These are phyloP conservation scores for Gila orcuttii DNA, from an alignment of 2,113 vertebrate species.

Conservation along the genomic window DNA sequence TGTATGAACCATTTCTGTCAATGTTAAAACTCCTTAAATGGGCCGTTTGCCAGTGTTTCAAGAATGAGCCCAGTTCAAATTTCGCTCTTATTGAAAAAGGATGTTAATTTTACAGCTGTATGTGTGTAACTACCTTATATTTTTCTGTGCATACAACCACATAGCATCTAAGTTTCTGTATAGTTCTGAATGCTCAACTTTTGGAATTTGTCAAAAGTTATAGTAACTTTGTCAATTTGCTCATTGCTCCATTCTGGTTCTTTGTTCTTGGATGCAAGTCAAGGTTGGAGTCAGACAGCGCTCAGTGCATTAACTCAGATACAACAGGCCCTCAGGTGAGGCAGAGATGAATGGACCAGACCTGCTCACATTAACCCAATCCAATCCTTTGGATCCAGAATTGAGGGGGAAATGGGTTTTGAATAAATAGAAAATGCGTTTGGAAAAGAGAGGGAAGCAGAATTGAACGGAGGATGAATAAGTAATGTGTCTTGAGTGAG, in stretches of 20 bases:
- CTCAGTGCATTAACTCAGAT: slow-evolving; percentile 55
- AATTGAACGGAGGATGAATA: slow-evolving; percentile 35
- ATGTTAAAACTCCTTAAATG: background rate
- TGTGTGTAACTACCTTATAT: background rate
- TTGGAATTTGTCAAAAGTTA: slow-evolving; percentile 27
- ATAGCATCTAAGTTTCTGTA: background rate
- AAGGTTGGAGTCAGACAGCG: slow-evolving; percentile 44
- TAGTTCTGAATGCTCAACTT: background rate
- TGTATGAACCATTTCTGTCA: background rate
- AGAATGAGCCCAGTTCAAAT: background rate
- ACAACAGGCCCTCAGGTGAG: slow-evolving; percentile 57
- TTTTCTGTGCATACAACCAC: background rate
- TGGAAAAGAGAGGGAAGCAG: slow-evolving; percentile 40
- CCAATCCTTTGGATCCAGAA: slow-evolving; percentile 45
- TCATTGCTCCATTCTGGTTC: slow-evolving; percentile 29
- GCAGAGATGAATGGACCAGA: slow-evolving; percentile 52
- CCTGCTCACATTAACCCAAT: slow-evolving; percentile 56
- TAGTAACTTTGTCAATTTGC: slow-evolving; percentile 15
- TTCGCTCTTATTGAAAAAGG: background rate
- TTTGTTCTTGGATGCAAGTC: slow-evolving; percentile 50
- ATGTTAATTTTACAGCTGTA: background rate
- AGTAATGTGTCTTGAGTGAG: slow-evolving; percentile 39
- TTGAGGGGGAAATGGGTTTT: slow-evolving; percentile 45
- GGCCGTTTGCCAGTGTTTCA: background rate
- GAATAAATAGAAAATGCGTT: slow-evolving; percentile 56